Base-by-base conservation (phyloP, 2,797 vertebrate species). In the Hydrolagus colliei region DNA sequence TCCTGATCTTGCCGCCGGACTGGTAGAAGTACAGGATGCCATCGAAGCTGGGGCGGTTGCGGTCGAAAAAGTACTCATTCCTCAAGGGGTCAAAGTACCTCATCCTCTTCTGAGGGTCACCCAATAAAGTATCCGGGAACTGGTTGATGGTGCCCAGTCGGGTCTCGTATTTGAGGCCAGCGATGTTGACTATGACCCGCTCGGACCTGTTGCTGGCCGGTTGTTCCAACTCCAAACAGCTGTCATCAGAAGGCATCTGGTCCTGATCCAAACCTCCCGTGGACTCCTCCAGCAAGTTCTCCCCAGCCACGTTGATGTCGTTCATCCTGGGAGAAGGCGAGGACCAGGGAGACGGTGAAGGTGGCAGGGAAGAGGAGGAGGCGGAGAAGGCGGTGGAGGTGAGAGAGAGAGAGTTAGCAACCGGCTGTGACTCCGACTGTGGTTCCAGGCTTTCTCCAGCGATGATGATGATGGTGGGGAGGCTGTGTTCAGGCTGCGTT, bases 41-140 rank as follows among this genome's bases (percentile, higher is more conserved):
- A 13, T 98, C 97, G 41, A 99, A 99, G 88, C 97, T 98, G 72
- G 97, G 97, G 16, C 97, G 91, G 93, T 98, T 96, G 16, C 98
- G 96, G 89, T 98, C 97, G 52, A 99, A 99, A 88, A 99, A 99
- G 91, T 98, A 98, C 91, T 98, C 97, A 86, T 99, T 98, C 86
- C 97, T 93, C 62, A 99, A 95, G 0, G 97, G 98, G 89, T 99
- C 98, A 9, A 99, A 99, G 93, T 96, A 98, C 84, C 95, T 96
- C 76, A 98, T 95, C 87, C 97, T 94, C 89, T 96, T 96, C 61
- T 93, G 91, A 0, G 97, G 97, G 89, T 99, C 97, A 0, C 97
- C 97, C 74, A 98, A 91, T 16, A 98, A 90, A 7, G 97, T 98
- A 86, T 98, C 93, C 0, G 97, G 97, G 91, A 98, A 98, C 92